These are phyloP conservation scores for Leucoraja erinaceus DNA, from an alignment of 2,113 vertebrate genomes.

Conservation along the genomic window DNA sequence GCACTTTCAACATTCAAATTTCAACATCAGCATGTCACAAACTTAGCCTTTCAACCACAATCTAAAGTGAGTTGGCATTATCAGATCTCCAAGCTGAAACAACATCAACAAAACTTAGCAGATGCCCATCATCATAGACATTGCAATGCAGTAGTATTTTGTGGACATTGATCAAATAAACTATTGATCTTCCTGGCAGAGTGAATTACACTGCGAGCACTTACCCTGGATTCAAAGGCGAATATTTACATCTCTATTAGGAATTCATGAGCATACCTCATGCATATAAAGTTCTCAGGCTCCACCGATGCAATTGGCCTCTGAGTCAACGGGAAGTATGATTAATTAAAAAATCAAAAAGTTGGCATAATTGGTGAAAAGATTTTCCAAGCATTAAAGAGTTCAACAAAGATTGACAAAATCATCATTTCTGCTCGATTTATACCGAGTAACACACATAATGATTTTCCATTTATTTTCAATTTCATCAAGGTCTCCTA, in stretches of 20 bases:
- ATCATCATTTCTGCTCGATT: neutral
- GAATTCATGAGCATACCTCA: neutral
- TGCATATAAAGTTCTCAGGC: slow-evolving; percentile 11
- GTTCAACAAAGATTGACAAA: neutral
- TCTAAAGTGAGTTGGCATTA: slow-evolving; percentile 8
- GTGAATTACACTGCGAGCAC: neutral
- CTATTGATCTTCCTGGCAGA: slow-evolving; percentile 17
- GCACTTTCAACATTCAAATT: neutral
- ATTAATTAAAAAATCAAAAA: slow-evolving; percentile 30
- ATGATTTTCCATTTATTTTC: neutral
- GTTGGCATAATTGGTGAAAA: slow-evolving; percentile 7
- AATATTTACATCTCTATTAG: slow-evolving; percentile 31
- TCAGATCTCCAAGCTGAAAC: neutral
- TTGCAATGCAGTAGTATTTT: neutral
- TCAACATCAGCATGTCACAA: neutral
- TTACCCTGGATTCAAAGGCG: slow-evolving; percentile 1
- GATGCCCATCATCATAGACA: slow-evolving; percentile 3
- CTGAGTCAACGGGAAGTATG: neutral
- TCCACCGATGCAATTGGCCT: neutral
- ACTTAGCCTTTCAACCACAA: neutral
- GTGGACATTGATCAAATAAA: slow-evolving; percentile 25
- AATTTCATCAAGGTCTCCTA: neutral
- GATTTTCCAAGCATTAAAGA: neutral
- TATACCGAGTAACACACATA: neutral
- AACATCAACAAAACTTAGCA: neutral